Base-by-base conservation (phyloP, 2,888 invertebrate species). In the Mantis religiosa region DNA sequence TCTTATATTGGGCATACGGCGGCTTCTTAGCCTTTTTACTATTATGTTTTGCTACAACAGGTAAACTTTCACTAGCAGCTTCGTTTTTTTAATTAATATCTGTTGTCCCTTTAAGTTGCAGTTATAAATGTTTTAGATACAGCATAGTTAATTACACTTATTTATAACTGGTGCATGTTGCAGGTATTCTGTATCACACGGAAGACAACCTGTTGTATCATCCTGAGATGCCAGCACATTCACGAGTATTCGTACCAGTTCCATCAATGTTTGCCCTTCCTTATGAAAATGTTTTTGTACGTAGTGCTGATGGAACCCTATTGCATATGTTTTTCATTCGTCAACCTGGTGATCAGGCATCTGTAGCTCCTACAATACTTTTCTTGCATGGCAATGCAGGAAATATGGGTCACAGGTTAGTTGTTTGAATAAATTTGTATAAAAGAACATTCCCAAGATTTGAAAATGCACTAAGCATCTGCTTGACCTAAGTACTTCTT, bases 361-460 rank as follows among this genome's bases (percentile, higher is more conserved):
- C 95, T 91, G 94, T 95, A 91, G 96, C 95, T 88, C 97, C 98
- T 0, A 98, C 98, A 15, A 94, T 99, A 92, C 94, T 99, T 87
- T 98, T 97, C 93, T 96, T 99, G 91, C 99, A 99, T 94, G 99
- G 99, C 9, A 99, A 99, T 95, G 99, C 99, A 88, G 99, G 99
- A 25, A 99, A 99, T 93, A 98, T 99, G 95, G 99, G 99, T 0
- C 98, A 99, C 92, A 96, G 97, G 96, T 96, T 90, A 91, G 91
- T 41, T 47, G 28, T 71, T 6, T 15, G 2, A 25, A 6, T 87
- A 41, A 41, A 41, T 12, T 1, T 12, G 9, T 12, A n/a, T n/a
- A 41, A 41, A 41, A 41, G 1, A 41, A 41, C 27, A 54, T 71
- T 82, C 2, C 25, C 30, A 27, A 1, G 15, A n/a, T n/a, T 85